Percentiles rank a stretch among this genome's conserved stretches.
These are phyloP conservation scores for Lates calcarifer DNA, from an alignment of 2,113 vertebrate species.

Conservation along the genomic window DNA sequence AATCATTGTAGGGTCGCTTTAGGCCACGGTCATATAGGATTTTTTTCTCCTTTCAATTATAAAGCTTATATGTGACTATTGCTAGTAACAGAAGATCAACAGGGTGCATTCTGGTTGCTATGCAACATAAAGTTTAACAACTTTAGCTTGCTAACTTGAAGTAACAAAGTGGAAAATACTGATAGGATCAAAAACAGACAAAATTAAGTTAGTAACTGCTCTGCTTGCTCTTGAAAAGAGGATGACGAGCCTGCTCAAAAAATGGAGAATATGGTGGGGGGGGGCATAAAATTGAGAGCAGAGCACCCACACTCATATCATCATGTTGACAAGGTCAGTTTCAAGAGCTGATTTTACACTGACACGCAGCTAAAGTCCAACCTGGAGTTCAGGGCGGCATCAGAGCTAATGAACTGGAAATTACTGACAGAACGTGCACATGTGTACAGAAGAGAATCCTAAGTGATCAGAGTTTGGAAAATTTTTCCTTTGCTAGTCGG, in stretches of 20 bases:
- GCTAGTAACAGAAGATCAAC: constrained; percentile 72
- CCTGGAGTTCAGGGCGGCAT: constrained; percentile 1
- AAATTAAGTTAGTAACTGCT: constrained; percentile 10
- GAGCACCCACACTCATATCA: constrained; percentile 8
- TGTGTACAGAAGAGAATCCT: constrained; percentile 39
- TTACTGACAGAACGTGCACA: neutral
- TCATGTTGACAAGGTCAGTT: constrained; percentile 1
- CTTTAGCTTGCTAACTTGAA: constrained; percentile 45
- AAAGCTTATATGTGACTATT: constrained; percentile 48
- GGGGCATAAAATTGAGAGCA: neutral
- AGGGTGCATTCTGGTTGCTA: constrained; percentile 78
- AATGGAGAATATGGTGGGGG: neutral
- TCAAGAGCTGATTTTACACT: neutral
- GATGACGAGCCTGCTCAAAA: constrained; percentile 4
- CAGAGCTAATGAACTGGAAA: constrained; percentile 35
- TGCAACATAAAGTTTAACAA: constrained; percentile 71
- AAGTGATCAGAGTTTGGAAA: constrained; percentile 12
- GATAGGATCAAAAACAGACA: constrained; percentile 15
- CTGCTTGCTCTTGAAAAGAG: constrained; percentile 57
- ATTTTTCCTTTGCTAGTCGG: constrained; percentile 5
- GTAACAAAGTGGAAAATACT: constrained; percentile 38
- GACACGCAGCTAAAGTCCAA: no score
- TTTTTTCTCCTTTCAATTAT: constrained; percentile 28
- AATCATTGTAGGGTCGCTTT: constrained; percentile 36
- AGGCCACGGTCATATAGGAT: constrained; percentile 38